Conservation (phyloP, 2,797 vertebrate genomes). For the Scleropages formosus region DNA sequence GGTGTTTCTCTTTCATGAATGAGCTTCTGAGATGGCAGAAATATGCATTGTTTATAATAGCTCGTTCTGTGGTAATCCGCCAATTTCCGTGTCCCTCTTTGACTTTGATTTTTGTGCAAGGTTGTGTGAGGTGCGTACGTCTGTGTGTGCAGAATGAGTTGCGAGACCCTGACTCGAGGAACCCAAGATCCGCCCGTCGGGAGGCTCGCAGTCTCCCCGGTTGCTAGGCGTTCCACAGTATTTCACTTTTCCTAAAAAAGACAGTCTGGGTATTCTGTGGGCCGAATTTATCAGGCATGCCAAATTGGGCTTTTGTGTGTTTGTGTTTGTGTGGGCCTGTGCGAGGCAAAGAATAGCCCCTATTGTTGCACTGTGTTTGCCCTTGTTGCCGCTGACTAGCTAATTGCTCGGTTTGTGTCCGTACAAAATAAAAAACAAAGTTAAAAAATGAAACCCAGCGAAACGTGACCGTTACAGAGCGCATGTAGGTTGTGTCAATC, state of each 20-base stretch:
- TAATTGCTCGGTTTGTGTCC: conserved; percentile 55
- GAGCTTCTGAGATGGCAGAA: conserved; percentile 61
- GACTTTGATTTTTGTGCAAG: conserved; percentile 15
- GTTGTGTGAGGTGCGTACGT: conserved; percentile 23
- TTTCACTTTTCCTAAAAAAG: conserved; percentile 45
- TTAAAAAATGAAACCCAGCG: conserved; percentile 8
- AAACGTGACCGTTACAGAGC: conserved; percentile 19
- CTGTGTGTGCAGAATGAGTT: background rate
- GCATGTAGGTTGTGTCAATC: conserved; percentile 24
- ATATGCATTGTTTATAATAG: conserved; percentile 66
- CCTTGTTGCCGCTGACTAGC: conserved; percentile 55
- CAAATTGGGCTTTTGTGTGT: conserved; percentile 59
- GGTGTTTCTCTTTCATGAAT: conserved; percentile 67
- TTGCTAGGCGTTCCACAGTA: conserved; percentile 52
- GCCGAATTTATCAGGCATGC: conserved; percentile 61
- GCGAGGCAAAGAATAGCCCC: conserved; percentile 55
- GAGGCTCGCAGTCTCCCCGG: conserved; percentile 22
- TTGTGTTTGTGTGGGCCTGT: conserved; percentile 22
- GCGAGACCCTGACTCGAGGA: background rate
- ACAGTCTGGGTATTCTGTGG: conserved; percentile 52
- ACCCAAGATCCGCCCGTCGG: background rate
- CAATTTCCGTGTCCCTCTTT: conserved; percentile 59
- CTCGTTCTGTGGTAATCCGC: conserved; percentile 59
- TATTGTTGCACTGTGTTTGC: conserved; percentile 65
- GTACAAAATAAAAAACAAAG: conserved; percentile 16